A percentile compares a stretch with the other conserved stretches of the same genome.
phyloP scores from a whole-genome alignment of 1,140 invertebrate genomes.

The Neodiprion fabricii region DNA sequence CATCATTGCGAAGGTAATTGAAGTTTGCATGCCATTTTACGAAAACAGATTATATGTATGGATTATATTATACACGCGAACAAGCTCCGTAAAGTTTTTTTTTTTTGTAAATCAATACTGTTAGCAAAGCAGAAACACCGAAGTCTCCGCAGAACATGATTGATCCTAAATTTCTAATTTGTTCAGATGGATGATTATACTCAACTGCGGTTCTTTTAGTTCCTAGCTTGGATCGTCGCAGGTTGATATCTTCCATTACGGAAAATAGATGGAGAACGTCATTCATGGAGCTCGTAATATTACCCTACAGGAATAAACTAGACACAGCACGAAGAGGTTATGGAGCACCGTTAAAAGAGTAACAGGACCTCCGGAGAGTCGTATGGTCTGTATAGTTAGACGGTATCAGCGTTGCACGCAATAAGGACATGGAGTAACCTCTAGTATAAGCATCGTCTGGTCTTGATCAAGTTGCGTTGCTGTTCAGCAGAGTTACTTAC shows the following conservation, averaged over 20 bases:
- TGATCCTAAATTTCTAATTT: too few relatives aligned
- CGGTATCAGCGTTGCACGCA: background rate
- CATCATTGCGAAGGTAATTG: background rate
- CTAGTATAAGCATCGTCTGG: background rate
- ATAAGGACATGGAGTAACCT: background rate
- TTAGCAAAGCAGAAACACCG: too few relatives aligned
- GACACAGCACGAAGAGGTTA: constrained; percentile 2
- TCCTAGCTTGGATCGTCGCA: too few relatives aligned
- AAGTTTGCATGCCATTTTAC: background rate
- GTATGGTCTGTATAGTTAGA: background rate
- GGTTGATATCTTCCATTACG: background rate
- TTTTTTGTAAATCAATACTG: too few relatives aligned
- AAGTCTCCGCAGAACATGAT: too few relatives aligned
- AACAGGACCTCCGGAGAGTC: constrained; percentile 1
- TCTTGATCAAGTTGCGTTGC: background rate
- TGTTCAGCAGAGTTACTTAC: background rate
- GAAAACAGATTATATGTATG: background rate
- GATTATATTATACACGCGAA: too few relatives aligned
- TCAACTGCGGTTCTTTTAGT: too few relatives aligned
- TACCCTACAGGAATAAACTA: background rate
- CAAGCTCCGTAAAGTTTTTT: too few relatives aligned
- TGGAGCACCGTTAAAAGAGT: constrained; percentile 5
- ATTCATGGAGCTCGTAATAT: background rate
- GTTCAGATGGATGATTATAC: too few relatives aligned
- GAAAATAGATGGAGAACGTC: background rate